Evolutionary conservation across 2,888 invertebrate genomes (phyloP), one percentile per base, ranked within the genome.

Genomic region (Gisinianus flammeolus): DNA sequence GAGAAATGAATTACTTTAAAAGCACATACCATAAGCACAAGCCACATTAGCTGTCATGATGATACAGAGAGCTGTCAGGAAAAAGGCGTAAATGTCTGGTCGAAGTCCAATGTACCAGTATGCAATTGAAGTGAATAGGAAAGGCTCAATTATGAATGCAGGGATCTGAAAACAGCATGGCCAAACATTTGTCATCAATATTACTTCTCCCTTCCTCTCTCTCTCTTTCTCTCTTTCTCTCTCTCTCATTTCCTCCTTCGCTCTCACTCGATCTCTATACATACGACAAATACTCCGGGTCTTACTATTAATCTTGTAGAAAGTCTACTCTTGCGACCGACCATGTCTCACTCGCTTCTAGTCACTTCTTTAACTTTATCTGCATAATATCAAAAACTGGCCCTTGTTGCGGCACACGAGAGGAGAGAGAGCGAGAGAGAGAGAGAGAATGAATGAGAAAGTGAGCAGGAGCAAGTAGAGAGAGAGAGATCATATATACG

Each of bases 61-160:
- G 0, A 95, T 91, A 83, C 96, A 88, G 0, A 91, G 90, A 22
- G 92, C 90, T 19, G 76, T 79, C n/a, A 92, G 90, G 6, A 89
- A 84, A 86, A 94, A 94, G 79, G 90, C 87, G 77, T 89, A 87
- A 0, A 91, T 89, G 0, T 89, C 89, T 0, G 92, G 90, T 85
- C 94, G 92, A 44, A 95, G 88, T 0, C 96, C 96, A 70, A 97
- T 92, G 92, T 96, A 91, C 86, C 93, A 97, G 88, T 98, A 98
- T 1, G 92, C 91, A 77, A 96, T 91, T 2, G 91, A 88, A 0
- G 93, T 93, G 87, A 96, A 97, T 4, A 96, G 88, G 16, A 94
- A 86, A 0, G 97, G 96, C 56, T 96, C 91, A 6, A 92, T 89
- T 0, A 94, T 89, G 86, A 96, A 96, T 70, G 96, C 90, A 0